These are phyloP conservation scores for Hirtodrosophila duncani DNA, from an alignment of 2,888 invertebrate species.

Conservation along the genomic window DNA sequence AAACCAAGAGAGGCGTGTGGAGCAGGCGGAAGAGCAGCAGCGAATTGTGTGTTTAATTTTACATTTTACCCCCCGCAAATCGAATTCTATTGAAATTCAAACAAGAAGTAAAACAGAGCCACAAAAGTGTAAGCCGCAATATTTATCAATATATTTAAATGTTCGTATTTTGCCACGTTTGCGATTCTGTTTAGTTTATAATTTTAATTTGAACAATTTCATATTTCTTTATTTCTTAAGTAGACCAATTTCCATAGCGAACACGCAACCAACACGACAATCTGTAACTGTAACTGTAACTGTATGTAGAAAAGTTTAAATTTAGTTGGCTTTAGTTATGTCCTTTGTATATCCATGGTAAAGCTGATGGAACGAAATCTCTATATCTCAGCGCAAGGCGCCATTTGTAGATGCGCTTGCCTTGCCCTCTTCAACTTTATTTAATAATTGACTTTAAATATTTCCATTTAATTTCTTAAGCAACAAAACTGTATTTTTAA, in stretches of 20 bases:
- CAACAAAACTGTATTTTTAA: too few species aligned
- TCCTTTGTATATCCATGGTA: too few species aligned
- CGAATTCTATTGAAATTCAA: conserved; percentile 21
- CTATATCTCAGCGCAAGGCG: conserved; percentile 15
- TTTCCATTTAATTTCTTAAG: conserved; percentile 8
- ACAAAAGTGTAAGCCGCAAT: conserved; percentile 8
- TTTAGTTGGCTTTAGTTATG: too few species aligned
- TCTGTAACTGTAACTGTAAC: too few species aligned
- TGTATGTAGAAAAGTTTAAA: too few species aligned
- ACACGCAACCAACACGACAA: too few species aligned
- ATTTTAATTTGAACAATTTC: conserved; percentile 7
- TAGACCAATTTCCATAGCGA: conserved; percentile 64
- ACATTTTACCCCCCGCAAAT: conserved; percentile 48
- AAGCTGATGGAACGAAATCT: too few species aligned
- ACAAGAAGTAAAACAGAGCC: conserved; percentile 8
- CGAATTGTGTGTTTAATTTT: conserved; percentile 59
- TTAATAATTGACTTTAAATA: not conserved
- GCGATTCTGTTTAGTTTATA: conserved; percentile 7
- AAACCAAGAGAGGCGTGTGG: conserved; percentile 60
- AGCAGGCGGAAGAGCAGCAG: conserved; percentile 18
- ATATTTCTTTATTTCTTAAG: conserved; percentile 40
- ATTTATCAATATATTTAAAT: conserved; percentile 17
- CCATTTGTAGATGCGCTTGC: too few species aligned
- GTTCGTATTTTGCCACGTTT: conserved; percentile 4
- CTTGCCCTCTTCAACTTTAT: too few species aligned